Evolutionary conservation across 2,888 invertebrate species (phyloP), one percentile per base, ranked within the genome.

Genomic region (Oxyteleia sp.): DNA sequence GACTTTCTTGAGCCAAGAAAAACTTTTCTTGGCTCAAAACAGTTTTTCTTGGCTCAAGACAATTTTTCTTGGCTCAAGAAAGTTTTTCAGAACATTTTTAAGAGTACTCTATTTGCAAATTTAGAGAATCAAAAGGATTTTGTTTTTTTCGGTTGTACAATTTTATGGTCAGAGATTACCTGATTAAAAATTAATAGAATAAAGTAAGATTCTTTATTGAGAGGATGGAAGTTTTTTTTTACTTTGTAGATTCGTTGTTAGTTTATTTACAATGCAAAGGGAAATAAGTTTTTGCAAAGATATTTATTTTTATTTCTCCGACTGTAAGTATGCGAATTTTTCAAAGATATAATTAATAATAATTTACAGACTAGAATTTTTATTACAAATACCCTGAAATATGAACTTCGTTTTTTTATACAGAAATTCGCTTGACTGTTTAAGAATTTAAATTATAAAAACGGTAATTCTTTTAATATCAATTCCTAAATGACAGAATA

Each of bases 341-440:
- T 7, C 2, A 16, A 41, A n/a, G 18, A 16, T n/a, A 53, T 20
- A 47, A 55, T 51, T 38, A 45, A 64, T 45, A 5, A 41, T 38
- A 47, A 66, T 63, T 49, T 74, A 74, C 45, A 55, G 45, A 41
- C 66, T 75, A 75, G 49, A 57, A 2, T 53, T 75, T 41, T 66
- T 75, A 66, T 64, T 75, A 75, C 75, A 75, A 66, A 57, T 75
- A 75, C 66, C 75, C 75, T 75, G 75, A 75, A 75, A 66, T 75
- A 64, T 64, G 20, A 53, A 61, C 4, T 53, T 43, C 51, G 13
- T 35, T 13, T 35, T 38, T 71, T 51, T 61, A 59, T 64, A 55
- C 74, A 74, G 15, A 53, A 64, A 64, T 47, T 35, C 41, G 38
- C 13, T 43, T 41, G 18, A 53, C 41, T 23, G 29, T 35, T 53